Evolutionary conservation across 2,113 vertebrate genomes (phyloP), one percentile per base, ranked within the genome.

Genomic region (Labrus mixtus): DNA sequence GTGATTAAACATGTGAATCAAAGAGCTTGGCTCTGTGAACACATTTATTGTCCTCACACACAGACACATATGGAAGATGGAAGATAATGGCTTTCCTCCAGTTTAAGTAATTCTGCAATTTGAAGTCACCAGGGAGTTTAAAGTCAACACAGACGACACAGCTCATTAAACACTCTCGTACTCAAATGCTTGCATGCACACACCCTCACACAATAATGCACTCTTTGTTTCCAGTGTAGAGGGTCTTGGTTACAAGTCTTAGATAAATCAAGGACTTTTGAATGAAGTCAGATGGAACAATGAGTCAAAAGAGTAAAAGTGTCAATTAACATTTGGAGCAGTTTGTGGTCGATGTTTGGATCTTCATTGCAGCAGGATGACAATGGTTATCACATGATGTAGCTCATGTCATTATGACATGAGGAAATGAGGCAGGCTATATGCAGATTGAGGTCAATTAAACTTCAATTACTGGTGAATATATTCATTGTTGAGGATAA

Each of bases 241-340:
- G 56, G 62, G 25, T 37, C 25, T 54, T 57, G 51, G 37, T 71
- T 80, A 78, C 16, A 39, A 71, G 39, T 72, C 25, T 46, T 39
- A 29, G 17, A 29, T 29, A 73, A 75, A 68, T 80, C 20, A 37
- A 46, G 37, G 65, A 55, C 11, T 2, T 58, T 74, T 11, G 67
- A 23, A 81, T 78, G 67, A 79, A 22, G 41, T 82, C 73, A 74
- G 56, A 82, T 85, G 51, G 77, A 76, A 48, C 53, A 61, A n/a
- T 58, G 62, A 71, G 23, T 68, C 64, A 50, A 25, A 33, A 55
- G 1, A 15, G 23, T 13, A 25, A 55, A 22, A 56, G 20, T 43
- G 58, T 64, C 10, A 0, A 54, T 65, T 51, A 43, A 7, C n/a
- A 57, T 76, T 46, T 33, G 8, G 22, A 64, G 39, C 39, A 19